A percentile compares a stretch with the other conserved stretches of the same genome.
Evolutionary conservation across 2,888 invertebrate species (phyloP).

Genomic region (Physocephala rufipes): DNA sequence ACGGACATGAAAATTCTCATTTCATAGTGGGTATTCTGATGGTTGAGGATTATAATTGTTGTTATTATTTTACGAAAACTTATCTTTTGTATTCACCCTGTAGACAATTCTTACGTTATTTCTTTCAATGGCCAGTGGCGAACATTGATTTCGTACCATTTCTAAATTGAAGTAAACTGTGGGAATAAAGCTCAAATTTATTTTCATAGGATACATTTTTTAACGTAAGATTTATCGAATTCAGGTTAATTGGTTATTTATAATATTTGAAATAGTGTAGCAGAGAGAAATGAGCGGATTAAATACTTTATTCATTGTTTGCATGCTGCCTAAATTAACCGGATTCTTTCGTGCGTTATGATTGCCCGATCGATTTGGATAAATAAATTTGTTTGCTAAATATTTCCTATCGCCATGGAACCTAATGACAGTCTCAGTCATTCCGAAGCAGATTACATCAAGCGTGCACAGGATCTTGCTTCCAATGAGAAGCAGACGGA

Average conservation of each 20-base stretch:
- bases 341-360: neutral
- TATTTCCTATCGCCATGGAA: neutral
- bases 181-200: neutral
- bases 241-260: neutral
- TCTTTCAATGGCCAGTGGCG: too few relatives aligned
- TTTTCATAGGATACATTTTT: too few relatives aligned
- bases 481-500: slow-evolving; percentile 44
- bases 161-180: too few relatives aligned
- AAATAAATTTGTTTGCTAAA: neutral
- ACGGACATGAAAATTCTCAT: too few relatives aligned
- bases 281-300: neutral
- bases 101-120: too few relatives aligned
- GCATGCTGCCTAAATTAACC: slow-evolving; percentile 22
- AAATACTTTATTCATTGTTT: slow-evolving; percentile 21
- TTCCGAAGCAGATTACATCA: slow-evolving; percentile 13
- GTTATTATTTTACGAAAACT: too few relatives aligned
- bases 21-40: too few relatives aligned
- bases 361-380: neutral
- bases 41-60: too few relatives aligned
- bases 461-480: neutral
- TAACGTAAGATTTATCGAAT: slow-evolving; percentile 1
- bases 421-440: neutral
- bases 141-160: too few relatives aligned
- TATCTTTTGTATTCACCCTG: too few relatives aligned
- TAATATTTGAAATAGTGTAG: neutral